Evolutionary conservation across 2,113 vertebrate species (phyloP).

Genomic region (Diphyllodes magnificus): DNA sequence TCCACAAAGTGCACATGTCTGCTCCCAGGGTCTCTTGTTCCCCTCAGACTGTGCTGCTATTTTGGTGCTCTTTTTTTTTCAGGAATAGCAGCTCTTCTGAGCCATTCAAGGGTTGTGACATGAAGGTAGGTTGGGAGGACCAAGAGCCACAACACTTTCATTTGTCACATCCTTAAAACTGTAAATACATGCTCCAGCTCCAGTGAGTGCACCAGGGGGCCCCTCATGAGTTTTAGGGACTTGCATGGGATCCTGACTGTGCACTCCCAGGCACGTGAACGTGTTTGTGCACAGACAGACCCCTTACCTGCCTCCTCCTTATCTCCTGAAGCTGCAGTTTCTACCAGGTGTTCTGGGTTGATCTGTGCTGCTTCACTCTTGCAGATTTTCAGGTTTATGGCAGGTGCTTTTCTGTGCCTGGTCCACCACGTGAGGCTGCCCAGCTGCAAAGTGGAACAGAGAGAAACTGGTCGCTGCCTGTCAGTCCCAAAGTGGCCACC

Average conservation of each 20-base stretch:
- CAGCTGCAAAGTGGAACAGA: slow-evolving; percentile 66
- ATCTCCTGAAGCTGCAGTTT: accelerated
- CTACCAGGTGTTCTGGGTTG: neutral
- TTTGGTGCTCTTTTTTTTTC: neutral
- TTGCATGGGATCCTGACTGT: neutral
- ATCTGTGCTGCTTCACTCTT: neutral
- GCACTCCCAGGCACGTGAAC: accelerated
- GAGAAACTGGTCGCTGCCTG: neutral
- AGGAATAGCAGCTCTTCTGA: neutral
- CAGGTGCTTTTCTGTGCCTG: slow-evolving; percentile 62
- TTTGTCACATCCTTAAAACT: neutral
- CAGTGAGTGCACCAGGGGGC: neutral
- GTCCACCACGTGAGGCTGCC: slow-evolving; percentile 90
- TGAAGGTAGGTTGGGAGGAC: neutral
- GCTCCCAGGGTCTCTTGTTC: neutral
- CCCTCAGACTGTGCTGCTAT: neutral
- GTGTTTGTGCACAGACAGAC: neutral
- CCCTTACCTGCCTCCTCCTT: slow-evolving; percentile 21
- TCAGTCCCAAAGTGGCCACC: neutral
- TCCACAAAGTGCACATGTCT: neutral
- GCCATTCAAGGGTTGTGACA: neutral
- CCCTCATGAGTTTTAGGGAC: neutral
- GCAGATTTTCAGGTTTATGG: slow-evolving; percentile 22
- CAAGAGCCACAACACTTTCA: neutral
- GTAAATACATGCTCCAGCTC: neutral